Percentiles rank a stretch among this genome's conserved stretches.
phyloP scores from a whole-genome alignment of 2,888 invertebrate genomes.

The Drosophila nr. fundita region DNA sequence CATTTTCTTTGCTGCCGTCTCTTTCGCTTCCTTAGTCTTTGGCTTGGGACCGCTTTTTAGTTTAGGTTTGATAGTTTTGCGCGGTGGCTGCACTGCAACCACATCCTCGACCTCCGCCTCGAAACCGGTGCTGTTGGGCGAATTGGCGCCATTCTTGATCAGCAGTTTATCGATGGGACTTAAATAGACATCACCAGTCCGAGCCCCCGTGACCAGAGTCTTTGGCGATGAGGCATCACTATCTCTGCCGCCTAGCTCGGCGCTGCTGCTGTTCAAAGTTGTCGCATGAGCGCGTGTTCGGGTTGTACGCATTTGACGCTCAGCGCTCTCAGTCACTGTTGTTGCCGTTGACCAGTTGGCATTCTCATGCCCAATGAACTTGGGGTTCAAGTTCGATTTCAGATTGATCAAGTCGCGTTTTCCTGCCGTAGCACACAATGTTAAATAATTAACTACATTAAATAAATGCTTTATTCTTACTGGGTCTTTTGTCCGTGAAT shows the following conservation, averaged over 20 bases:
- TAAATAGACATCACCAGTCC: slow-evolving; percentile 34
- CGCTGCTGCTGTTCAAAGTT: slow-evolving; percentile 23
- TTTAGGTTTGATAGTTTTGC: slow-evolving; percentile 58
- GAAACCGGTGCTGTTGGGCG: slow-evolving; percentile 72
- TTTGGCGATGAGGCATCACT: slow-evolving; percentile 48
- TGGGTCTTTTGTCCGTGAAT: slow-evolving; percentile 21
- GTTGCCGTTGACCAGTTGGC: slow-evolving; percentile 59
- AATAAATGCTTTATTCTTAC: slow-evolving; percentile 37
- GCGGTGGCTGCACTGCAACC: not conserved
- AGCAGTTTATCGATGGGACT: slow-evolving; percentile 84
- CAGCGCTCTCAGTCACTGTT: slow-evolving; percentile 50
- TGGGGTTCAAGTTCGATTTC: slow-evolving; percentile 82
- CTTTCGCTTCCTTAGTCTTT: slow-evolving; percentile 18
- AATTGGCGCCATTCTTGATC: slow-evolving; percentile 78
- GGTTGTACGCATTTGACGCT: slow-evolving; percentile 57
- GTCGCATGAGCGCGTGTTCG: slow-evolving; percentile 56
- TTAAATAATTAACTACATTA: not conserved
- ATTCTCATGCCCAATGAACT: slow-evolving; percentile 81
- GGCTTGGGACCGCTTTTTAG: slow-evolving; percentile 50
- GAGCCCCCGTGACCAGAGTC: not conserved
- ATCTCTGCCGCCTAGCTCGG: slow-evolving; percentile 34
- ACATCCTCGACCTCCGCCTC: slow-evolving; percentile 67
- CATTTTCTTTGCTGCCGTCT: not conserved
- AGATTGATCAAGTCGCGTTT: slow-evolving; percentile 80
- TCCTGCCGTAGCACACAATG: slow-evolving; percentile 32